Conservation (phyloP, 2,797 vertebrate genomes). For the Staurois parvus region DNA sequence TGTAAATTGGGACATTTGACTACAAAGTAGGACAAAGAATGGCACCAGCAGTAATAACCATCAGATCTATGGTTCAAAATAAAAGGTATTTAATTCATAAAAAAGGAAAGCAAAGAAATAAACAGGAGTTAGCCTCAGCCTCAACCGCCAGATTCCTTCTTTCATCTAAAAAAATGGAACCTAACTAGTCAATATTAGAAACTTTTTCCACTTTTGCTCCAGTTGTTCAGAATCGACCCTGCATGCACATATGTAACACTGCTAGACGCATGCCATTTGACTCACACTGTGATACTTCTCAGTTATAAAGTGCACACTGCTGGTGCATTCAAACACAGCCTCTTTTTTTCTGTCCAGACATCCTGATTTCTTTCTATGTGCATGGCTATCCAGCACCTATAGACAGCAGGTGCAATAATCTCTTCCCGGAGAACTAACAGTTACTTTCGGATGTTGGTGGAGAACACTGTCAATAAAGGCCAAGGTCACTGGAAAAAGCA, state of each 20-base stretch:
- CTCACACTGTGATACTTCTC: background rate
- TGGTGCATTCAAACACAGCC: background rate
- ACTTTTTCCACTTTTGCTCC: background rate
- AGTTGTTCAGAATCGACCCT: too few relatives aligned
- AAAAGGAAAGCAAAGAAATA: too few relatives aligned
- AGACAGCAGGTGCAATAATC: constrained; percentile 30
- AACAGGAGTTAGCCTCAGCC: too few relatives aligned
- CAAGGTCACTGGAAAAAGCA: constrained; percentile 40
- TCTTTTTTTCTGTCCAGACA: background rate
- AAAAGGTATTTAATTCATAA: background rate
- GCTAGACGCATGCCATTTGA: background rate
- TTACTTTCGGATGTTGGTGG: background rate
- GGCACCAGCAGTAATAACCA: background rate
- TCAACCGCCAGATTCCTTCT: background rate
- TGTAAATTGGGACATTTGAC: background rate
- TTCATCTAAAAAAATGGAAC: background rate
- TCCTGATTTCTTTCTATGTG: background rate
- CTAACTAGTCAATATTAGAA: background rate
- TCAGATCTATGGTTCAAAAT: background rate
- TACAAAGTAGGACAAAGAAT: background rate
- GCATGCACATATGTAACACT: background rate
- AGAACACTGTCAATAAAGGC: constrained; percentile 15
- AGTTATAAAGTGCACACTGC: background rate
- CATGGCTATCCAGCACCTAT: background rate
- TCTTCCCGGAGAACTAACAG: constrained; percentile 1